Percentiles rank a stretch among this genome's conserved stretches.
Evolutionary conservation across 2,797 vertebrate genomes (phyloP).

Genomic region (Carapus acus): DNA sequence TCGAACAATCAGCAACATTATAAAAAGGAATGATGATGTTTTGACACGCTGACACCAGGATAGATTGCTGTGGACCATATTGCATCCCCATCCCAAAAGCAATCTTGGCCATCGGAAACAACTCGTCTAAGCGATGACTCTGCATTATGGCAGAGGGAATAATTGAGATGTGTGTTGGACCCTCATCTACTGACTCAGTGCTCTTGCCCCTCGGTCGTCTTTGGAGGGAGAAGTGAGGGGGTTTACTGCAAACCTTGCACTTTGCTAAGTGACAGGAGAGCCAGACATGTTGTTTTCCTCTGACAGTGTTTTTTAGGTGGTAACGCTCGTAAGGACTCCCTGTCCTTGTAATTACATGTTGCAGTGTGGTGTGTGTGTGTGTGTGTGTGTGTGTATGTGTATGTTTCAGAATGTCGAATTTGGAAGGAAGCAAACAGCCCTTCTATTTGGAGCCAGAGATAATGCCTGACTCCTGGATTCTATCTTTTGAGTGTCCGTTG

Average conservation of each 20-base stretch:
- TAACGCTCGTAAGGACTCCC: slow-evolving; percentile 14
- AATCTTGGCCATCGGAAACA: slow-evolving; percentile 74
- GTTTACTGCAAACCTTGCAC: slow-evolving; percentile 43
- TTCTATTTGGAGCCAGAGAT: too few species aligned
- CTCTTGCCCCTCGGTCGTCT: slow-evolving; percentile 38
- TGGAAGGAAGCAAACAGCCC: too few species aligned
- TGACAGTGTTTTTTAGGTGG: background rate
- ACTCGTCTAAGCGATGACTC: slow-evolving; percentile 70
- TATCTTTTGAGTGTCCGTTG: too few species aligned
- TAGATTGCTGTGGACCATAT: slow-evolving; percentile 81
- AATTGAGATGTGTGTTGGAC: slow-evolving; percentile 58
- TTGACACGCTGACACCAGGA: slow-evolving; percentile 67
- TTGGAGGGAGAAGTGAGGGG: slow-evolving; percentile 33
- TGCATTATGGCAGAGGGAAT: slow-evolving; percentile 56
- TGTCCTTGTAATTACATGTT: slow-evolving; percentile 39
- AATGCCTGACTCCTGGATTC: too few species aligned
- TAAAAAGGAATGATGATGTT: slow-evolving; percentile 65
- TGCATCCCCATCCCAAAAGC: slow-evolving; percentile 76
- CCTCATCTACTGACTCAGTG: slow-evolving; percentile 51
- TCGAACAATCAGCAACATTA: slow-evolving; percentile 59
- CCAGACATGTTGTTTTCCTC: slow-evolving; percentile 2
- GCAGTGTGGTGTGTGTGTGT: too few species aligned
- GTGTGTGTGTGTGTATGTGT: too few species aligned
- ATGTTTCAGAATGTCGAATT: too few species aligned
- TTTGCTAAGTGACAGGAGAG: slow-evolving; percentile 20